Evolutionary conservation across 2,888 invertebrate genomes (phyloP), one percentile per base, ranked within the genome.

Genomic region (Lordiphosa fenestrarum): DNA sequence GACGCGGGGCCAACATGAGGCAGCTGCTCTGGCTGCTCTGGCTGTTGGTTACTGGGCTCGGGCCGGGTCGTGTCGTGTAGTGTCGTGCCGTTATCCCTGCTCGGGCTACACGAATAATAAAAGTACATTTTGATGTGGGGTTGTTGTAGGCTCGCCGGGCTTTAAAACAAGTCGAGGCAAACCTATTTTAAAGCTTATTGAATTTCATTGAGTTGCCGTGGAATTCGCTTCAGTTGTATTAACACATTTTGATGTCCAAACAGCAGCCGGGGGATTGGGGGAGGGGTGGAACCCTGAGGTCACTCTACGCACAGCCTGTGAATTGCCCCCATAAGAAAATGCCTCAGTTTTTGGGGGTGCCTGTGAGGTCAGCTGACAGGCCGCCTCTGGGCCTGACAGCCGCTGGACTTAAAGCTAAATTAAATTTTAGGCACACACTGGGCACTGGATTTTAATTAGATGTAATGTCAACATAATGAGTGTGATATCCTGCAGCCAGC

Each of bases 371-470:
- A 38, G 49, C 13, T 49, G 49, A 37, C 23, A 25, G 21, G 42
- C 33, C 21, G 42, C 38, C 21, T 21, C 56, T n/a, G 56, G 56
- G 33, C 25, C 7, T 25, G 25, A 25, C 25, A 25, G 25, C 38
- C 25, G 57, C 13, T 23, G 36, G 33, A 25, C 63, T 66, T 69
- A 53, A 69, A 53, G 58, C 38, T 12, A 70, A 77, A 69, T 73
- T 65, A 53, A 57, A 73, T 69, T 71, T 60, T 56, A 58, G 59
- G 51, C 62, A 58, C n/a, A 51, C n/a, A 51, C 58, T 35, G 54
- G 30, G 59, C 60, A 50, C 53, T 44, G 66, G 66, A 66, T 77
- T 80, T 73, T 80, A 75, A 80, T 83, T 78, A 83, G 67, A 67
- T 63, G 65, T 83, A 73, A 73, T 71, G 71, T 63, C 67, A 53